phyloP scores from a whole-genome alignment of 2,797 vertebrate genomes.

The Platyrinchus mystaceus region DNA sequence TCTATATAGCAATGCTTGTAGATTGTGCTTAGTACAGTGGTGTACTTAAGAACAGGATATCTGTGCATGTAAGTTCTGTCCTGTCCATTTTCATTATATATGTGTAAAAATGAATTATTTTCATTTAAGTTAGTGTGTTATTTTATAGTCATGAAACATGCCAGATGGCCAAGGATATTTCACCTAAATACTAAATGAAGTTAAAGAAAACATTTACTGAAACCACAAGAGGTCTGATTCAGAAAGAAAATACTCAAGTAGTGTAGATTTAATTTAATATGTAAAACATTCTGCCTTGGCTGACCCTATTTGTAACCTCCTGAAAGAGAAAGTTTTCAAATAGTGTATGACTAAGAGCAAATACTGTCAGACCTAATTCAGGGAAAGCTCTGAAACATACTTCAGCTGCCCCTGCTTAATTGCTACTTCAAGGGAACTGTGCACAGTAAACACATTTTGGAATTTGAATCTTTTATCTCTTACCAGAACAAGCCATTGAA shows the following conservation, averaged over 20 bases:
- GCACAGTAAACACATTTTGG: background rate
- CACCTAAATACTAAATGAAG: background rate
- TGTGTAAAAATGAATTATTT: background rate
- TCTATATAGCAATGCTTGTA: background rate
- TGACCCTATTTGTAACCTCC: background rate
- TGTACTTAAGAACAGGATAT: background rate
- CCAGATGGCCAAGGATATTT: background rate
- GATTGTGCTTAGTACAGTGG: background rate
- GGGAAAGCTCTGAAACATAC: background rate
- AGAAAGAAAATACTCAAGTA: background rate
- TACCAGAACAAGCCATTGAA: background rate
- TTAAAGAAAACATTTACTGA: background rate
- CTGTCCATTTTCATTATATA: background rate
- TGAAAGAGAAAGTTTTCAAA: background rate
- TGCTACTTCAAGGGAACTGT: background rate
- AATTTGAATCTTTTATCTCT: background rate
- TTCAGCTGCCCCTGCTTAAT: conserved; percentile 3
- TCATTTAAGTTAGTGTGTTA: background rate
- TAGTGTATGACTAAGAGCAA: conserved; percentile 7
- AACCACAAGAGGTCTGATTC: background rate
- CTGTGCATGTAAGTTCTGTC: background rate
- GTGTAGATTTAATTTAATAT: background rate
- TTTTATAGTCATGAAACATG: background rate
- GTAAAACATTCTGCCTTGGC: background rate
- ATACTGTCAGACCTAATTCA: conserved; percentile 7